Conservation (phyloP, 2,113 vertebrate species). For the Nibea coibor region DNA sequence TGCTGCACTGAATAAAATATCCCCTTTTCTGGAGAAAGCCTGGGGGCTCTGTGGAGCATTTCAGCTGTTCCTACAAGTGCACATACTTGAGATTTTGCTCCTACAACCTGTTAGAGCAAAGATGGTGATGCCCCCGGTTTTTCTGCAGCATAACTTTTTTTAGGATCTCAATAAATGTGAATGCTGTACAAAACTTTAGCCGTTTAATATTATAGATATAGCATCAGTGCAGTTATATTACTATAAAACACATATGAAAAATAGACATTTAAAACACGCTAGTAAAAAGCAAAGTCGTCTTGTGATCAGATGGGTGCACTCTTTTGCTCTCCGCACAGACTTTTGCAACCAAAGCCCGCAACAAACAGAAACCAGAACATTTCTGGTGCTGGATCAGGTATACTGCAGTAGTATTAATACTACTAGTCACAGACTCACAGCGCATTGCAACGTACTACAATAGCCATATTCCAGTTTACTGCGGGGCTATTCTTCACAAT, state of each 20-base stretch:
- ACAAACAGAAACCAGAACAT: too few relatives aligned
- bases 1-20: neutral
- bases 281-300: too few relatives aligned
- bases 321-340: too few relatives aligned
- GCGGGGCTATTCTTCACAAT: neutral
- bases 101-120: neutral
- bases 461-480: neutral
- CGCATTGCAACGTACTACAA: neutral
- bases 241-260: too few relatives aligned
- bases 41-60: too few relatives aligned
- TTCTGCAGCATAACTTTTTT: neutral
- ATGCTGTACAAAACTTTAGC: neutral
- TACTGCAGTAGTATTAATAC: neutral
- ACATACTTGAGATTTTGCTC: neutral
- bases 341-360: too few relatives aligned
- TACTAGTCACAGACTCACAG: neutral
- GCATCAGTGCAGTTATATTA: too few relatives aligned
- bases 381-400: neutral
- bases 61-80: neutral
- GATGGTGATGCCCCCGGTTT: too few relatives aligned
- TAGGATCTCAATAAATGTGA: neutral
- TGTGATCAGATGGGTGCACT: too few relatives aligned
- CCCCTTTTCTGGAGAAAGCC: too few relatives aligned
- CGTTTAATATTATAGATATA: too few relatives aligned
- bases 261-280: neutral